Conservation (phyloP, 2,113 vertebrate species). For the Nyctibius bracteatus region DNA sequence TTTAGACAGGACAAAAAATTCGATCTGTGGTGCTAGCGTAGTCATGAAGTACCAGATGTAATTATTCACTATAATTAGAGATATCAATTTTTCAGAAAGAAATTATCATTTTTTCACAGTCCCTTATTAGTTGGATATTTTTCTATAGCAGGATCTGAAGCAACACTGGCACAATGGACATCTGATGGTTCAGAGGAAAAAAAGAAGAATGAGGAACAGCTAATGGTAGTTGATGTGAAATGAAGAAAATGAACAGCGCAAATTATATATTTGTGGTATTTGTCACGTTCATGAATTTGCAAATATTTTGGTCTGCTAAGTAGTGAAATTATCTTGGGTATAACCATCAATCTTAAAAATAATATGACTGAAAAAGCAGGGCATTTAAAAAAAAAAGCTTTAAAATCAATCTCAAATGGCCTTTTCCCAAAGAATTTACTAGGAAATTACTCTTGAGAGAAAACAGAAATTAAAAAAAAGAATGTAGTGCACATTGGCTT, state of each 20-base stretch:
- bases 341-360: background rate
- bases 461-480: background rate
- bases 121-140: background rate
- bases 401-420: background rate
- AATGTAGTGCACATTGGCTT: background rate
- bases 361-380: background rate
- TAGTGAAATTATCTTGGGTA: background rate
- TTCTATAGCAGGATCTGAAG: background rate
- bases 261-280: background rate
- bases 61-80: slow-evolving; percentile 53
- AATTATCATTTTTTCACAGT: background rate
- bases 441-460: background rate
- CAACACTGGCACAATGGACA: background rate
- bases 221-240: background rate
- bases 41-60: slow-evolving; percentile 32
- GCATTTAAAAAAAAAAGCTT: background rate
- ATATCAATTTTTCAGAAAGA: background rate
- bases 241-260: background rate
- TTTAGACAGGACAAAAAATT: background rate
- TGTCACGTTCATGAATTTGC: background rate
- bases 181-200: background rate
- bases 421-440: background rate
- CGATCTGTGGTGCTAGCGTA: background rate
- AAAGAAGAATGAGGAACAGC: background rate
- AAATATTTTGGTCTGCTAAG: background rate